phyloP scores from a whole-genome alignment of 2,113 vertebrate species.

The Motacilla alba region DNA sequence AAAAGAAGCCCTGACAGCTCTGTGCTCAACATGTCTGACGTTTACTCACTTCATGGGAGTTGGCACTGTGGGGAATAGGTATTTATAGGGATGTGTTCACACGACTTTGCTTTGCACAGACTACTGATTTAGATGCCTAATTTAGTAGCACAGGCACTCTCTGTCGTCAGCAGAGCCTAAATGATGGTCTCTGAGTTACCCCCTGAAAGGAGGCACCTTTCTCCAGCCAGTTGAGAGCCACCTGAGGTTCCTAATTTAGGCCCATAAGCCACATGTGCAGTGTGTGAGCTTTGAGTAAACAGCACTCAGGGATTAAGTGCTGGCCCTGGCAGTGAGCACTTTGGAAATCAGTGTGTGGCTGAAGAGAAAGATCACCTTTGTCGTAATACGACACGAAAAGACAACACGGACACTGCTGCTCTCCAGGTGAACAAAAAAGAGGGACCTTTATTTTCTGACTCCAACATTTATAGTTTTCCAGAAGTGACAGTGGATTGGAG shows the following conservation, averaged over 20 bases:
- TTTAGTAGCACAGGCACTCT: not conserved
- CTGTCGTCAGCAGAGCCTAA: not conserved
- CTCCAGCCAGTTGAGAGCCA: fast-evolving
- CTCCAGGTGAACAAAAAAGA: too few species aligned
- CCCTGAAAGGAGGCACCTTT: not conserved
- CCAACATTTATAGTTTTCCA: too few species aligned
- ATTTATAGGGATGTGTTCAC: conserved; percentile 2
- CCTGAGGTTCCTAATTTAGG: not conserved
- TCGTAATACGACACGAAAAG: too few species aligned
- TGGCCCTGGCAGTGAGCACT: not conserved
- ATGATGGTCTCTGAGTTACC: not conserved
- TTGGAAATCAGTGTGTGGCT: not conserved
- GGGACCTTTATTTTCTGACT: too few species aligned
- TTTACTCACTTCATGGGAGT: not conserved
- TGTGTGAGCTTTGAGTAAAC: not conserved
- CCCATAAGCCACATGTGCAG: fast-evolving
- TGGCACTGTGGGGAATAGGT: not conserved
- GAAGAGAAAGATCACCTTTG: not conserved
- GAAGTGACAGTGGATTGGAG: too few species aligned
- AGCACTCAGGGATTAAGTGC: not conserved
- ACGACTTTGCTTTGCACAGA: not conserved
- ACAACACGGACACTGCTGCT: too few species aligned
- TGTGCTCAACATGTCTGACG: not conserved
- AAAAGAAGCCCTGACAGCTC: not conserved
- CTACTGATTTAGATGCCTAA: conserved; percentile 10